These are phyloP conservation scores for Temnothorax nylanderi DNA, from an alignment of 1,140 invertebrate species.

Conservation along the genomic window DNA sequence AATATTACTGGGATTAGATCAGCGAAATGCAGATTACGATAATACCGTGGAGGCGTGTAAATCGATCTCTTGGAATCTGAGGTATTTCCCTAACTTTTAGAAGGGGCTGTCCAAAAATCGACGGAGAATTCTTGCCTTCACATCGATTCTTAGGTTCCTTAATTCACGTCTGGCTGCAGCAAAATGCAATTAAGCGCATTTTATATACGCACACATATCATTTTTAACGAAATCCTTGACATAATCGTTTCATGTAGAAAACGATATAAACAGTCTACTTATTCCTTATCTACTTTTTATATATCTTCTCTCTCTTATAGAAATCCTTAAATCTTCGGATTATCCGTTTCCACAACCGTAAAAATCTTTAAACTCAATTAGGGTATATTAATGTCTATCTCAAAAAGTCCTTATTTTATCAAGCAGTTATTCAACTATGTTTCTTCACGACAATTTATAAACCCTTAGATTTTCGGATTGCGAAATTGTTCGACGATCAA, in stretches of 20 bases:
- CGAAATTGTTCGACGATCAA: neutral
- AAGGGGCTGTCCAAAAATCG: conserved; percentile 16
- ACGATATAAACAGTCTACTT: neutral
- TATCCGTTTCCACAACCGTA: too few species aligned
- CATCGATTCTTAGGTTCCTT: neutral
- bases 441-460: neutral
- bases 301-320: neutral
- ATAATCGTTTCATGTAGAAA: neutral
- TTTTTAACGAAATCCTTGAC: neutral
- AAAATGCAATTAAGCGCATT: neutral
- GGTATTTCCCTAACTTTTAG: neutral
- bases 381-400: too few species aligned
- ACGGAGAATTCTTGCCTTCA: neutral
- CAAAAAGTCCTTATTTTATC: neutral
- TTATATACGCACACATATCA: neutral
- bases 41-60: conserved; percentile 54
- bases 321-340: neutral
- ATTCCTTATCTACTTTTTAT: neutral
- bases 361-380: neutral
- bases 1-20: conserved; percentile 71
- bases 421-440: too few species aligned
- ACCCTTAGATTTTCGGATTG: neutral
- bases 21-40: conserved; percentile 67
- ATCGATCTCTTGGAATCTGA: conserved; percentile 44
- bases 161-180: neutral